Base-by-base conservation (phyloP, 2,113 vertebrate genomes). In the Paraplagusia blochii region DNA sequence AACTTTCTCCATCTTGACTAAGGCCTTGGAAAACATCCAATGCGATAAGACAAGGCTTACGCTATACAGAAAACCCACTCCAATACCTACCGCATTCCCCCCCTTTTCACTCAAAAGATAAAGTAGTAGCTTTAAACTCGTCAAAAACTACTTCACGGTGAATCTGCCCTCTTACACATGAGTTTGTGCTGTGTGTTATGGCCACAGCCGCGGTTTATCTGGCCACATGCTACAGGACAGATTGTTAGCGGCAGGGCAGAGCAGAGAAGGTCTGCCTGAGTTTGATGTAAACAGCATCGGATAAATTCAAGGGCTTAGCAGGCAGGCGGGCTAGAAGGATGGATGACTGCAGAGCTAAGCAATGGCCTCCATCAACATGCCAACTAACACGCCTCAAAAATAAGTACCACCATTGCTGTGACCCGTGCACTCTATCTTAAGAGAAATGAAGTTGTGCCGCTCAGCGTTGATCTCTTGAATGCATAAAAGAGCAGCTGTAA, bases 221-320 rank as follows among this genome's bases (percentile, higher is more conserved):
- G 45, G 14, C 53, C 35, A 12, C 42, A 17, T 53, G 71, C 10
- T 15, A 16, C 10, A 12, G 15, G 42, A 15, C 52, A 53, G 59
- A 47, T 57, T 46, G 62, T 44, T 15, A 8, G 34, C 11, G 57
- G 43, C 39, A 12, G 46, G 18, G 56, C 44, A 35, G 49, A 72
- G 64, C 46, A 66, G 48, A 6, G 35, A 39, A 61, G 53, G 22
- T 56, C 62, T 63, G 72, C 67, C 66, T 68, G 22, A 3, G 8
- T 55, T 66, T 67, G 50, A 74, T 68, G 70, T 73, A 75, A 85
- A 81, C 70, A 77, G 46, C 68, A 53, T 56, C 58, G 45, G 58
- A 78, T 76, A 64, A 76, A 76, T 71, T 16, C 63, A 5, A 36
- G 36, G 17, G 80, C 72, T 78, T 74, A 79, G 59, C 19, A 13